Evolutionary conservation across 1,140 invertebrate species (phyloP), one percentile per base, ranked within the genome.

Genomic region (Pogonognathellus flavescens): DNA sequence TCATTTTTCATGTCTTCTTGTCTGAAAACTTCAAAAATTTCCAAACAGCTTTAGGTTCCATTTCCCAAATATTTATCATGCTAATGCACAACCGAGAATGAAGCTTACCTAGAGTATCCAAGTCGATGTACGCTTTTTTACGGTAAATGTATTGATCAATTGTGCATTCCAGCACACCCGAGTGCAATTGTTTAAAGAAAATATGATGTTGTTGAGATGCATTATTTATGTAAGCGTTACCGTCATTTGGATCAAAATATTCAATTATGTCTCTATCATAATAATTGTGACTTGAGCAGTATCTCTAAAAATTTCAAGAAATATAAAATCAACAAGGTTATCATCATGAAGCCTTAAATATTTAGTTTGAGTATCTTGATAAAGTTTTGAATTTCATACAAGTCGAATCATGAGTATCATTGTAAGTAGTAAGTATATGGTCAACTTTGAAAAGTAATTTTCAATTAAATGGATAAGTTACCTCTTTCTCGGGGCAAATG

Each of bases 111-210:
- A 50, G 41, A n/a, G 41, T 49, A 41, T 76, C n/a, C 2, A 76
- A 31, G 18, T 76, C 41, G n/a, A 31, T 14, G 10, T 76, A 31
- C 1, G 25, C 25, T 10, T n/a, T 25, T 49, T 49, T 49, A 8
- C 70, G 70, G 9, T 76, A 31, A 18, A 13, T n/a, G 18, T 76
- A 76, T 20, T 31, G 22, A 16, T 50, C 7, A 8, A 76, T 31
- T 16, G 70, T 49, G 16, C 70, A 76, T 50, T 76, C 70, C 13
- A 76, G 13, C 1, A 76, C 31, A 49, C 70, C 70, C 4, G 70
- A 76, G 6, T 41, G 70, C 18, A 76, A 50, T n/a, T 76, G 25
- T 14, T 76, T 76, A 1, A 76, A 8, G 70, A 49, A 76, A 76
- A 76, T 31, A 41, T 41, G 6, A 41, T 41, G 31, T 1, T 41